Base-by-base conservation (phyloP, 2,888 invertebrate genomes). In the Agrotis exclamationis region DNA sequence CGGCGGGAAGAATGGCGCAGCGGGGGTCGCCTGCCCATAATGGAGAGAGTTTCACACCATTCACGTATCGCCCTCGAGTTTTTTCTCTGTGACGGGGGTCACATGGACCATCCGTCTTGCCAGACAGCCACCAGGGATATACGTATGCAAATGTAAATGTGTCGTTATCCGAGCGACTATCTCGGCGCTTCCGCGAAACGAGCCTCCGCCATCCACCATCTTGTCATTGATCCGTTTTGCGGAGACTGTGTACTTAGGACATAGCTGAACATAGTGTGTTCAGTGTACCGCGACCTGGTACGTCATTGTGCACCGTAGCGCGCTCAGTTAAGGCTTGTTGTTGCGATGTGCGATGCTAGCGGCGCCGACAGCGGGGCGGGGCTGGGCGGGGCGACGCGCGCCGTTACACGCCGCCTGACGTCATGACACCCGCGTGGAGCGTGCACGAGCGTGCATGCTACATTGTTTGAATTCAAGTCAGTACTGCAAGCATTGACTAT, bases 31-130 rank as follows among this genome's bases (percentile, higher is more conserved):
- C 82, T 84, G 82, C 81, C 87, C 82, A 92, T 91, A 92, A 93
- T 92, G 88, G 91, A 86, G 87, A 89, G 88, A 90, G 92, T 88
- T 93, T 93, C 93, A 92, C 93, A 92, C 94, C 93, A 92, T 93
- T 92, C 93, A 93, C 82, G 86, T 86, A 88, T 89, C 87, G 89
- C 87, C 90, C 87, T 87, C 84, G 82, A 86, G 87, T 89, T 91
- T 91, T 92, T 92, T 89, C 87, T 74, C 83, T 75, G 86, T 88
- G 90, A 91, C 90, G 89, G 89, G 90, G 91, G 91, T 92, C 92
- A 91, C 89, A 79, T 76, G 85, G 86, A 90, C 89, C 91, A 93
- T 92, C 89, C 92, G 91, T 93, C 93, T 88, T 86, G 66, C 74
- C 76, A 85, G 85, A 86, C 86, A 86, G 81, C 83, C 75, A 83